These are phyloP conservation scores for Hapalemur alaotrensis DNA, from an alignment of 2,797 vertebrate species.

Conservation along the genomic window DNA sequence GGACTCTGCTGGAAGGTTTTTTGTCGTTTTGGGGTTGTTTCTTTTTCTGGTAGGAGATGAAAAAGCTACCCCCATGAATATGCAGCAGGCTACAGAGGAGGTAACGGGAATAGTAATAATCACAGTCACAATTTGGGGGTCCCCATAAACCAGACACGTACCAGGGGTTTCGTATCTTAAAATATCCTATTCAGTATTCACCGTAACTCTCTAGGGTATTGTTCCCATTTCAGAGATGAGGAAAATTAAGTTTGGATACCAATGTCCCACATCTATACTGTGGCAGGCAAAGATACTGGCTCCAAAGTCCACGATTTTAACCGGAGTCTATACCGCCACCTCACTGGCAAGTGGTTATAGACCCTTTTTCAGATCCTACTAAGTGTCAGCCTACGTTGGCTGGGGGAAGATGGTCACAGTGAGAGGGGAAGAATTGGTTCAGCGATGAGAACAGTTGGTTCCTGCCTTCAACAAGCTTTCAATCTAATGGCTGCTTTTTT, in stretches of 20 bases:
- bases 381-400: neutral
- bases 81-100: neutral
- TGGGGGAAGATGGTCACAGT: no score
- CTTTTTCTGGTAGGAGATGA: neutral
- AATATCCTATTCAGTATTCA: neutral
- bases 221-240: slow-evolving; percentile 59
- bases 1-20: neutral
- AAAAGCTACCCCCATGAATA: neutral
- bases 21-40: neutral
- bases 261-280: neutral
- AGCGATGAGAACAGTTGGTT: neutral
- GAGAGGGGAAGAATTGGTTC: neutral
- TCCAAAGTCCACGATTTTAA: neutral
- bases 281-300: neutral
- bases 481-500: neutral
- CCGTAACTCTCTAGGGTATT: no score
- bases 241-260: neutral
- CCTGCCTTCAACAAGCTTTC: slow-evolving; percentile 76
- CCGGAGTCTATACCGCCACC: neutral
- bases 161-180: neutral
- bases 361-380: neutral
- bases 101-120: neutral
- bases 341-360: neutral
- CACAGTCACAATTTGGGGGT: neutral
- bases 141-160: neutral